Evolutionary conservation across 2,113 vertebrate species (phyloP).

Genomic region (Hippocampus barbouri): DNA sequence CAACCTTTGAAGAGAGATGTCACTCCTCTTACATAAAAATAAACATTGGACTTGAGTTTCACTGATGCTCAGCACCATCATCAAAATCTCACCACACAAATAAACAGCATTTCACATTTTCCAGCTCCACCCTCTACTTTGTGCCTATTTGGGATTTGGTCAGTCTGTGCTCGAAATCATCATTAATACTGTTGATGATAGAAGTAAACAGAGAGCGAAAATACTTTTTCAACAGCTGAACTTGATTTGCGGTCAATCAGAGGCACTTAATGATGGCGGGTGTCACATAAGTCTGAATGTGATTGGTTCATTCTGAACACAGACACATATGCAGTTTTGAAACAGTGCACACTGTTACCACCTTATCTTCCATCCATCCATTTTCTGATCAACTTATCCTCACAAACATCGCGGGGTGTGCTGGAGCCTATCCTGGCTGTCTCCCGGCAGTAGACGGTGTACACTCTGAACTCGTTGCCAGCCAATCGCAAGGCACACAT

Average conservation of each 20-base stretch:
- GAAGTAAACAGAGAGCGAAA: constrained; percentile 51
- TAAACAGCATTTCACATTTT: constrained; percentile 51
- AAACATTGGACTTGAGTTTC: constrained; percentile 1
- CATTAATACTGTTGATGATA: constrained; percentile 62
- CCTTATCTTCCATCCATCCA: not conserved
- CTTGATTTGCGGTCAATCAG: not conserved
- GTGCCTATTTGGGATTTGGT: constrained; percentile 54
- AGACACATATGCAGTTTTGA: not conserved
- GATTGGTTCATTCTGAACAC: not conserved
- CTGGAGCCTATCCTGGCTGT: too few species aligned
- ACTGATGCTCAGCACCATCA: not conserved
- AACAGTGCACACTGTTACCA: not conserved
- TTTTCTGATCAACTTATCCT: too few species aligned
- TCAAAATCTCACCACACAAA: not conserved
- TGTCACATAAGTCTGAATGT: not conserved
- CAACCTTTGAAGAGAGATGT: not conserved
- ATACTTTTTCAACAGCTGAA: not conserved
- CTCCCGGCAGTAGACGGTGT: too few species aligned
- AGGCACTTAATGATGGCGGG: not conserved
- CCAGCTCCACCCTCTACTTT: constrained; percentile 39
- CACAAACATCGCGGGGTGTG: too few species aligned
- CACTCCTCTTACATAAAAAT: constrained; percentile 19
- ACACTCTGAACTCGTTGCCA: too few species aligned
- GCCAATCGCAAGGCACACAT: too few species aligned
- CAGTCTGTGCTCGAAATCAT: constrained; percentile 51